Percentiles rank a stretch among this genome's conserved stretches.
These are phyloP conservation scores for Pangasius sanitwongsei DNA, from an alignment of 2,797 vertebrate species.

Conservation along the genomic window DNA sequence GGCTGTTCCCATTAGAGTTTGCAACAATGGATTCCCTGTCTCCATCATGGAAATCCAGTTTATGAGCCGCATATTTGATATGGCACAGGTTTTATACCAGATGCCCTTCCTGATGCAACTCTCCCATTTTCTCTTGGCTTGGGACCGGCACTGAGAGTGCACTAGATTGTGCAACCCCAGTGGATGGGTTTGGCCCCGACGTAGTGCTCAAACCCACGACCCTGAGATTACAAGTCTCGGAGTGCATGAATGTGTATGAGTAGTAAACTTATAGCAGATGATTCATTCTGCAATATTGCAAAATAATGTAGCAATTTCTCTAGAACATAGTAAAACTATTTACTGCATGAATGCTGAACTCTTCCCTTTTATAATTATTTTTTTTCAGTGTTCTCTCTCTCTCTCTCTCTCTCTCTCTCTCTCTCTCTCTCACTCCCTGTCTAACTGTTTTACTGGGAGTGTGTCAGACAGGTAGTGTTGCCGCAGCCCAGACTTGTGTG, in stretches of 20 bases:
- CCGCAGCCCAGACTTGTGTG: constrained; percentile 70
- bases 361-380: not conserved
- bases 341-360: not conserved
- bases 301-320: not conserved
- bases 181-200: too few relatives aligned
- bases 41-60: too few relatives aligned
- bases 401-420: not conserved
- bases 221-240: too few relatives aligned
- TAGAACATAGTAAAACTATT: not conserved
- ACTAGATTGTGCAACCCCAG: too few relatives aligned
- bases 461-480: constrained; percentile 71
- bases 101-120: too few relatives aligned
- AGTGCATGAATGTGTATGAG: not conserved
- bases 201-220: too few relatives aligned
- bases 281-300: not conserved
- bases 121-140: too few relatives aligned
- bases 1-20: too few relatives aligned
- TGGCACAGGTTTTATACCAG: too few relatives aligned
- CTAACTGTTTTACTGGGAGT: constrained; percentile 11
- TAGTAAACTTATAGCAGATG: not conserved
- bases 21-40: too few relatives aligned
- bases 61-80: too few relatives aligned
- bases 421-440: not conserved
- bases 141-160: too few relatives aligned
- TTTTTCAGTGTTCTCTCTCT: not conserved